Evolutionary conservation across 2,113 vertebrate genomes (phyloP), one percentile per base, ranked within the genome.

Genomic region (Prunella fulvescens): DNA sequence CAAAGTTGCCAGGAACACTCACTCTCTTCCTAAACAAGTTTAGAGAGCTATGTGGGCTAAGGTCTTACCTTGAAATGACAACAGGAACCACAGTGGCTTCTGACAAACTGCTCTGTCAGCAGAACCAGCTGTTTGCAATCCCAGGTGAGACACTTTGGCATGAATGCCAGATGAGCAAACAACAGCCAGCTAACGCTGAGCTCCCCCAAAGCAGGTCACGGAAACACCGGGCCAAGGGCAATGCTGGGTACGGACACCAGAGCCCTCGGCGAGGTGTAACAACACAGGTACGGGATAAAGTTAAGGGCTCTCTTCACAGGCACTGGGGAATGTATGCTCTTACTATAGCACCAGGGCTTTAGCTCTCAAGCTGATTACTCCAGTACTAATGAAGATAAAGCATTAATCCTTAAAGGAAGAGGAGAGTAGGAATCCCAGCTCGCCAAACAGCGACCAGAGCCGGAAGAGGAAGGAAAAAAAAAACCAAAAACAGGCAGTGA

Each of bases 171-270:
- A 39, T 5, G 53, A 73, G 24, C 42, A 88, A 93, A 81, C 47
- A 51, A 19, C 1, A 39, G 0, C 4, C n/a, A 44, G 12, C 37
- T 11, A 54, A 17, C 47, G 9, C 58, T 5, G 39, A 82, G 26
- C 71, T 47, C 12, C 72, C 64, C 50, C 33, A 12, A 14, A 83
- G 33, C 1, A 29, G 39, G 33, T 67, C 39, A 56, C 35, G 3
- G 6, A 64, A 37, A 62, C 2, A 37, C 11, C 5, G 14, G 5
- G 0, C 28, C 3, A 14, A 65, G 14, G 11, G 29, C 9, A 74
- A 76, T 1, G 19, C 22, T 6, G 35, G 2, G 44, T 11, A 8
- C 8, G 0, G 1, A 12, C 0, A 25, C 25, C 19, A n/a, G 20
- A 35, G 7, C 22, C 57, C n/a, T 20, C 1, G 3, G 24, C 0